Evolutionary conservation across 2,888 invertebrate species (phyloP).

Genomic region (Teleogryllus oceanicus): DNA sequence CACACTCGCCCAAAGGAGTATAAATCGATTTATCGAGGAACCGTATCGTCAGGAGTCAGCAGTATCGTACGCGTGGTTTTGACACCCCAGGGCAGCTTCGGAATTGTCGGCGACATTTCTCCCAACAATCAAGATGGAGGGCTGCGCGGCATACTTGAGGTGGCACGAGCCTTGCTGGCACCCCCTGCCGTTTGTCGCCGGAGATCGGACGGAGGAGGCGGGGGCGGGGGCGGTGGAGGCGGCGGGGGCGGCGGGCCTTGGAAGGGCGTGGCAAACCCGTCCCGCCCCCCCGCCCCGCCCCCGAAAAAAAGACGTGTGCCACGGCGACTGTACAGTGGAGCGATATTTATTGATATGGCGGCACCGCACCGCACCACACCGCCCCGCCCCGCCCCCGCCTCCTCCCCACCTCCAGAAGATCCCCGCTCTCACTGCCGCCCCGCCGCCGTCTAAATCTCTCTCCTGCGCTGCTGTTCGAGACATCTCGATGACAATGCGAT

Average conservation of each 20-base stretch:
- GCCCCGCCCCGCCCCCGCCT: background rate
- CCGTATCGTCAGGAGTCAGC: slow-evolving; percentile 18
- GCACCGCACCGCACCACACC: background rate
- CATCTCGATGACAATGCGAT: slow-evolving; percentile 18
- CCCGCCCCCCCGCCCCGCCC: background rate
- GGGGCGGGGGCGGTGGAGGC: background rate
- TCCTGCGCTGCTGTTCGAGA: background rate
- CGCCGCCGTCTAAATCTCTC: background rate
- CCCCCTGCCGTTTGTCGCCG: slow-evolving; percentile 3
- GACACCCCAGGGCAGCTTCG: background rate
- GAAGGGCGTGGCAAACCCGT: background rate
- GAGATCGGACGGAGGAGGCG: background rate
- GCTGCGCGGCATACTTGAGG: slow-evolving; percentile 11
- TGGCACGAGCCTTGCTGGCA: background rate
- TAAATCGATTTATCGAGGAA: slow-evolving; percentile 4
- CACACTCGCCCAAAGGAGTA: background rate
- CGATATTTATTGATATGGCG: slow-evolving; percentile 18
- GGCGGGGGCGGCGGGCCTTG: background rate
- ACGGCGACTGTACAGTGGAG: background rate
- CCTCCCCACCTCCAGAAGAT: background rate
- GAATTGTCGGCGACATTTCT: slow-evolving; percentile 1
- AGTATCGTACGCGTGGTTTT: background rate
- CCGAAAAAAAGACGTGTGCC: background rate
- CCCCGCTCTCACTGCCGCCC: background rate
- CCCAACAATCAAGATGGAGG: slow-evolving; percentile 7